phyloP scores from a whole-genome alignment of 2,797 vertebrate species.

The Rallus crepitans region DNA sequence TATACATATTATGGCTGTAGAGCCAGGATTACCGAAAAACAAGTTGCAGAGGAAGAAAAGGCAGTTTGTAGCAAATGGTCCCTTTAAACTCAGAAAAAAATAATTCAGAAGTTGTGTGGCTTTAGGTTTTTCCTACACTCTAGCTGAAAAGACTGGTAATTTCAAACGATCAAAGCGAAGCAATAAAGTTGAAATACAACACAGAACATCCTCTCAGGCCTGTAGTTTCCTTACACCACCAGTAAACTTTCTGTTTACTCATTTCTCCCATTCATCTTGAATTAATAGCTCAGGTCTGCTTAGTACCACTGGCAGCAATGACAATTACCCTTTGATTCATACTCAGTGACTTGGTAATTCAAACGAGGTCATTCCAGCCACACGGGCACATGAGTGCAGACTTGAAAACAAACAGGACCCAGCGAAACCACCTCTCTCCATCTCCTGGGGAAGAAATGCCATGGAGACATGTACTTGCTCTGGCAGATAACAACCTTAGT shows the following conservation, averaged over 20 bases:
- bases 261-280: slow-evolving; percentile 55
- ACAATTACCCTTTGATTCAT: slow-evolving; percentile 58
- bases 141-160: slow-evolving; percentile 12
- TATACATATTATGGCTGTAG: neutral
- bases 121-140: neutral
- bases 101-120: neutral
- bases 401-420: slow-evolving; percentile 50
- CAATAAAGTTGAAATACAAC: slow-evolving; percentile 32
- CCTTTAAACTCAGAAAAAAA: slow-evolving; percentile 15
- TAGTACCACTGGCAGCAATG: slow-evolving; percentile 44
- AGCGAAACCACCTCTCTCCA: neutral
- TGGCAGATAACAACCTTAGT: neutral
- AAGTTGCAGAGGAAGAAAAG: neutral
- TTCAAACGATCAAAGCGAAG: slow-evolving; percentile 55
- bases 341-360: slow-evolving; percentile 25
- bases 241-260: slow-evolving; percentile 64
- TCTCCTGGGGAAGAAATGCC: neutral
- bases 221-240: slow-evolving; percentile 3
- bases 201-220: neutral
- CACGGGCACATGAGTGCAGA: slow-evolving; percentile 5
- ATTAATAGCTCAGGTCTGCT: slow-evolving; percentile 62
- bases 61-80: neutral
- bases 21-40: neutral
- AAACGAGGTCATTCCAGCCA: slow-evolving; percentile 51
- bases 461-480: neutral